Base-by-base conservation (phyloP, 2,797 vertebrate species). In the Cygnus olor region DNA sequence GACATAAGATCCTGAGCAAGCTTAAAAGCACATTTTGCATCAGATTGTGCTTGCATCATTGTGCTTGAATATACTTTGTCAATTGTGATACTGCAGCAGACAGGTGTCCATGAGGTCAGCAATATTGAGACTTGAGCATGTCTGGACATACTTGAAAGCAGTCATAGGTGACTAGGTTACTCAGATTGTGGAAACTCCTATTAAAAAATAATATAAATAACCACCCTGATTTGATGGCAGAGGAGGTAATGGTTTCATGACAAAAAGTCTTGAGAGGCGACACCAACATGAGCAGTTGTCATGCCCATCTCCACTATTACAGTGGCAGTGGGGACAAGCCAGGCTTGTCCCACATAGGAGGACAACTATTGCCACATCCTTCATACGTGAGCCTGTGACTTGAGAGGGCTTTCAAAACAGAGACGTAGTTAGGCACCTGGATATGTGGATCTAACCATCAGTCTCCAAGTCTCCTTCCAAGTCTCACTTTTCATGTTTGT, bases 331-430 rank as follows among this genome's bases (percentile, higher is more conserved):
- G 53, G 57, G 47, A 61, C n/a, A 34, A 57, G 19, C 28, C 68
- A 49, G 36, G n/a, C 70, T 80, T 85, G 25, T 22, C 4, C 0
- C n/a, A 7, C 8, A 7, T 1, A 27, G 36, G 40, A 57, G 13
- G 45, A 21, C 27, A 89, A 53, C 82, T 77, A 3, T 9, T 85
- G 36, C 42, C 30, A 20, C 25, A 32, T 38, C 17, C 17, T 84
- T 66, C 14, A 1, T 2, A 2, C 2, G 18, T 24, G 28, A 60
- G n/a, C 1, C 0, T 20, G 28, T 18, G 53, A 42, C 1, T 18
- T 42, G 72, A 65, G 42, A 42, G 36, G 28, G 36, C 28, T 80
- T 78, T 54, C 47, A 61, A 8, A 16, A 32, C 1, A 47, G 7
- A 54, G 21, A 5, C 4, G 15, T 38, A 15, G 12, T 70, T 40